A percentile compares a stretch with the other conserved stretches of the same genome.
Evolutionary conservation across 1,140 invertebrate species (phyloP).

Genomic region (Drosophila obscura): DNA sequence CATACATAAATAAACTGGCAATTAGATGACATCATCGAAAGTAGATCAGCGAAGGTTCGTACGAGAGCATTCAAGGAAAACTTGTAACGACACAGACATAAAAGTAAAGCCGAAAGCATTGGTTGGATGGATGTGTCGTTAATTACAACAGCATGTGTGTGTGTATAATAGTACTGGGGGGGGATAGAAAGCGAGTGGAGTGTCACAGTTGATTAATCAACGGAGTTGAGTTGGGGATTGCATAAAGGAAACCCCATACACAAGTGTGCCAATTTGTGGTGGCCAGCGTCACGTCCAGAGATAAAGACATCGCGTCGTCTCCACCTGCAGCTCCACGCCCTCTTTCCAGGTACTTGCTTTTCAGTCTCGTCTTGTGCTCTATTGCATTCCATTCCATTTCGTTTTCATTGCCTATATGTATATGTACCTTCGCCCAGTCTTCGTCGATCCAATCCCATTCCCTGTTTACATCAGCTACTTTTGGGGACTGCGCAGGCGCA

Average conservation of each 20-base stretch:
- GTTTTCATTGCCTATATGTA: slow-evolving; percentile 30
- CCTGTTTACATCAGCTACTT: slow-evolving; percentile 64
- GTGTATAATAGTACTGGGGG: background rate
- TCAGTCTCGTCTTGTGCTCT: slow-evolving; percentile 5
- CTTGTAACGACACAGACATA: slow-evolving; percentile 6
- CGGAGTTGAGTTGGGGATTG: slow-evolving; percentile 9
- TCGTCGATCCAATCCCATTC: slow-evolving; percentile 5
- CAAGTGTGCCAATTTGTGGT: slow-evolving; percentile 56
- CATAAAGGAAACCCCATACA: slow-evolving; percentile 18
- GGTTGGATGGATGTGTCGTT: slow-evolving; percentile 15
- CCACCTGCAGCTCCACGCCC: background rate
- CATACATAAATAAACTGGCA: slow-evolving; percentile 26
- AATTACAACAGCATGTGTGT: slow-evolving; percentile 1
- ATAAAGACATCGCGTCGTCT: slow-evolving; percentile 44
- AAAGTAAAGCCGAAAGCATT: slow-evolving; percentile 1
- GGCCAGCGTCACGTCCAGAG: slow-evolving; percentile 58
- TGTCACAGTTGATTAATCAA: slow-evolving; percentile 43
- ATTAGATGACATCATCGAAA: slow-evolving; percentile 45
- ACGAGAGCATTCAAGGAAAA: slow-evolving; percentile 24
- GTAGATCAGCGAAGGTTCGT: slow-evolving; percentile 18
- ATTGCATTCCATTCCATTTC: slow-evolving; percentile 31
- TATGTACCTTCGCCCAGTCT: background rate
- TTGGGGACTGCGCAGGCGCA: slow-evolving; percentile 52
- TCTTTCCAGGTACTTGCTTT: slow-evolving; percentile 3
- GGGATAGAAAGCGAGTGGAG: slow-evolving; percentile 32